Evolutionary conservation across 2,113 vertebrate genomes (phyloP), one percentile per base, ranked within the genome.

Genomic region (Cheirogaleus medius): DNA sequence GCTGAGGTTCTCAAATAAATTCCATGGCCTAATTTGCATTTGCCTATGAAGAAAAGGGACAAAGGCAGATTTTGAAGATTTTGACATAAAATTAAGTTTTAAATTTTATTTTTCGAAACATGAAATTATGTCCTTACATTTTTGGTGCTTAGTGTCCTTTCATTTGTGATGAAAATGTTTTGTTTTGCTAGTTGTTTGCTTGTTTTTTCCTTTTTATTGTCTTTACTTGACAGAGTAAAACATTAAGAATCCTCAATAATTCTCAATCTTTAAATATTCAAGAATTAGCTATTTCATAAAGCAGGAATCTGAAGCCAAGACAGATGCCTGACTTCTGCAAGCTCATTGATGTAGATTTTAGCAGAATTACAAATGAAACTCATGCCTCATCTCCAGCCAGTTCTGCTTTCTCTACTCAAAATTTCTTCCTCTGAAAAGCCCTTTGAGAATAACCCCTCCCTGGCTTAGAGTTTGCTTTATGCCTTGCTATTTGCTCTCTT

Each of bases 121-220:
- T 74, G 32, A 68, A 23, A 60, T 34, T 23, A 1, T 39, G 27
- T 29, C 21, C 47, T 34, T 39, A 73, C 6, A 44, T 27, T 37
- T 81, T 73, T 5, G 8, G 1, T n/a, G 13, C 66, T 77, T 15
- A 1, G 1, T 44, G 7, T 29, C 20, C 37, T 80, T 91, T 69
- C 52, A 25, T 42, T 73, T 74, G n/a, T 69, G 25, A 54, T n/a
- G 74, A 73, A 17, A 25, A 49, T 7, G 76, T 74, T 52, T 60
- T 11, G 60, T 81, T 92, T 69, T 89, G 23, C 8, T 15, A 2
- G 44, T 97, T 29, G 49, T 60, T 94, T 37, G 39, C 8, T 90
- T n/a, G 0, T 10, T 37, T 54, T 14, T 77, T 47, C 2, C 23
- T 32, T 93, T 60, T 91, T 12, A 10, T 32, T 84, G 29, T 37